Conservation (phyloP, 1,140 invertebrate species). For the Coelopa frigida region DNA sequence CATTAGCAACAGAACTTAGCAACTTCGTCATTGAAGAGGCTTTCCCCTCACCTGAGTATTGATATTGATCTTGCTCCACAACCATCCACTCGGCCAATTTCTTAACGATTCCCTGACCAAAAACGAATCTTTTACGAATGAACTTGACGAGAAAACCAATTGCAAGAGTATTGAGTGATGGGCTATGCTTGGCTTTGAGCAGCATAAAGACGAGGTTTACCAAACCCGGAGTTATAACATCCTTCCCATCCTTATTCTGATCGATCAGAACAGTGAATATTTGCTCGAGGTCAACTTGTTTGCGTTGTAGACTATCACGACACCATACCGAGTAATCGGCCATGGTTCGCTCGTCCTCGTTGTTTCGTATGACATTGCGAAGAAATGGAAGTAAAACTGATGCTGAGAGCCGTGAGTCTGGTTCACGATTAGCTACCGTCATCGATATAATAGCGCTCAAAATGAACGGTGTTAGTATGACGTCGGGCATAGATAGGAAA, state of each 20-base stretch:
- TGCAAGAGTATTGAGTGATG: slow-evolving; percentile 26
- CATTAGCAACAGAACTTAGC: background rate
- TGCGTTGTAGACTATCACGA: slow-evolving; percentile 33
- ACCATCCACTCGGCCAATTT: slow-evolving; percentile 37
- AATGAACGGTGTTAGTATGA: slow-evolving; percentile 37
- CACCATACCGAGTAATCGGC: slow-evolving; percentile 36
- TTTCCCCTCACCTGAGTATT: slow-evolving; percentile 28
- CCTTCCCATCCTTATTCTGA: slow-evolving; percentile 41
- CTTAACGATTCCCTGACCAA: slow-evolving; percentile 37
- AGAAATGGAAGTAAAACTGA: slow-evolving; percentile 32
- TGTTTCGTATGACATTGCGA: slow-evolving; percentile 33
- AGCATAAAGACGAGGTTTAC: slow-evolving; percentile 32
- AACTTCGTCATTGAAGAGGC: too few species aligned
- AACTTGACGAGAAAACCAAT: slow-evolving; percentile 37
- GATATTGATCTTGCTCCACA: slow-evolving; percentile 36
- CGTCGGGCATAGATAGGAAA: slow-evolving; percentile 33
- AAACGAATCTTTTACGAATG: slow-evolving; percentile 33
- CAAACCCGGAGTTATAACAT: slow-evolving; percentile 37
- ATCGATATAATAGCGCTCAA: slow-evolving; percentile 38
- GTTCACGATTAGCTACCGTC: slow-evolving; percentile 35
- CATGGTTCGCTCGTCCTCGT: slow-evolving; percentile 31
- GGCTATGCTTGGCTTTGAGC: slow-evolving; percentile 27
- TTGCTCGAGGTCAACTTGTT: slow-evolving; percentile 34
- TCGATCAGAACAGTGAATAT: slow-evolving; percentile 36
- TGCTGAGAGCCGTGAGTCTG: slow-evolving; percentile 28